These are phyloP conservation scores for Zaprionus vittiger DNA, from an alignment of 1,140 invertebrate species.

Conservation along the genomic window DNA sequence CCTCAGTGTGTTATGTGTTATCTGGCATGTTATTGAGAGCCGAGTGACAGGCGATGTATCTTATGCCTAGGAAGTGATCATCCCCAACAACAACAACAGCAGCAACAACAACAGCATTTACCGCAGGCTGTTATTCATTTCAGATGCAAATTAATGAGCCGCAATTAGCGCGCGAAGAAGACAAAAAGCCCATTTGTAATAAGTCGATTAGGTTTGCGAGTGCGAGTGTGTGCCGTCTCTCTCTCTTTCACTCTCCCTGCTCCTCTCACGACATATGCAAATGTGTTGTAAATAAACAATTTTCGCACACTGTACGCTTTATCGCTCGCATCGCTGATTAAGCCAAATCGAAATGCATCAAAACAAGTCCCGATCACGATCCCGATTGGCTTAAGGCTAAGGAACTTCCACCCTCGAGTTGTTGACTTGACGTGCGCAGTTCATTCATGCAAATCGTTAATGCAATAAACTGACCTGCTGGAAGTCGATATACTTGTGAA, in stretches of 20 bases:
- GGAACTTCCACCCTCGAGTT: conserved; percentile 63
- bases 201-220: conserved; percentile 21
- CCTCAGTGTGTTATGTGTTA: conserved; percentile 36
- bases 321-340: conserved; percentile 63
- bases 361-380: conserved; percentile 47
- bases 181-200: conserved; percentile 73
- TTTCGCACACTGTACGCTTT: conserved; percentile 69
- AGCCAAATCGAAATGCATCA: conserved; percentile 68
- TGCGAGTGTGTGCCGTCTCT: conserved; percentile 28
- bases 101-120: conserved; percentile 7
- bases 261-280: conserved; percentile 55
- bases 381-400: conserved; percentile 44
- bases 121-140: conserved; percentile 63
- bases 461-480: neutral
- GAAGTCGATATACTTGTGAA: neutral
- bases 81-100: conserved; percentile 21
- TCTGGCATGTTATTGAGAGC: conserved; percentile 40
- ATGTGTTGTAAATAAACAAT: conserved; percentile 47
- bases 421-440: conserved; percentile 49
- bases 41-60: conserved; percentile 29
- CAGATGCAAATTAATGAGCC: conserved; percentile 73
- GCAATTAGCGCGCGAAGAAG: conserved; percentile 70
- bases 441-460: conserved; percentile 7
- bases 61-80: conserved; percentile 71
- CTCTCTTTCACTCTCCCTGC: neutral